These are phyloP conservation scores for Cygnus olor DNA, from an alignment of 2,797 vertebrate genomes.

Conservation along the genomic window DNA sequence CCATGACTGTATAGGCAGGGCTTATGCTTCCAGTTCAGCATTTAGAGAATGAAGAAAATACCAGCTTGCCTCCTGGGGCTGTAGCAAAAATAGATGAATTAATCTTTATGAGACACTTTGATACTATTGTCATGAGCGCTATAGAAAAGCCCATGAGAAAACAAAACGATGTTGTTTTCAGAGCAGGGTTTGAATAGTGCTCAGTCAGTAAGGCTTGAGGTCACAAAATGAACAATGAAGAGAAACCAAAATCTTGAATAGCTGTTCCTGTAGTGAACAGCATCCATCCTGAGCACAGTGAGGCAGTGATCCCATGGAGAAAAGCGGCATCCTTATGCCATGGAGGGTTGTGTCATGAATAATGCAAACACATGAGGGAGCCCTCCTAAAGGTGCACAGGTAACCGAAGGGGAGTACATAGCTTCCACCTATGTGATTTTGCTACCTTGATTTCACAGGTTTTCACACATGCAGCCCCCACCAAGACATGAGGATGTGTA, in stretches of 20 bases:
- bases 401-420: neutral
- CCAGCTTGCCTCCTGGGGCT: conserved; percentile 30
- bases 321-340: neutral
- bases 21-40: conserved; percentile 26
- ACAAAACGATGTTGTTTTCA: conserved; percentile 32
- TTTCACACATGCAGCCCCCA: fast-evolving
- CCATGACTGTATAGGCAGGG: neutral
- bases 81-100: conserved; percentile 67
- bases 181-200: conserved; percentile 56
- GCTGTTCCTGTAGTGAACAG: conserved; percentile 26
- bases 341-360: neutral
- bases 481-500: neutral
- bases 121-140: conserved; percentile 66
- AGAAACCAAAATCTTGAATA: conserved; percentile 40
- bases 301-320: neutral
- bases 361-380: conserved; percentile 51
- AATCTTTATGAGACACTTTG: conserved; percentile 56
- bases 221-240: conserved; percentile 66
- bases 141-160: conserved; percentile 60
- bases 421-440: neutral
- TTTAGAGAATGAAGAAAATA: conserved; percentile 54
- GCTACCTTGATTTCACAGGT: neutral
- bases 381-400: conserved; percentile 57
- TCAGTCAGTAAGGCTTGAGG: conserved; percentile 43
- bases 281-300: neutral